Evolutionary conservation across 2,888 invertebrate species (phyloP).

Genomic region (Trissolcus japonicus): DNA sequence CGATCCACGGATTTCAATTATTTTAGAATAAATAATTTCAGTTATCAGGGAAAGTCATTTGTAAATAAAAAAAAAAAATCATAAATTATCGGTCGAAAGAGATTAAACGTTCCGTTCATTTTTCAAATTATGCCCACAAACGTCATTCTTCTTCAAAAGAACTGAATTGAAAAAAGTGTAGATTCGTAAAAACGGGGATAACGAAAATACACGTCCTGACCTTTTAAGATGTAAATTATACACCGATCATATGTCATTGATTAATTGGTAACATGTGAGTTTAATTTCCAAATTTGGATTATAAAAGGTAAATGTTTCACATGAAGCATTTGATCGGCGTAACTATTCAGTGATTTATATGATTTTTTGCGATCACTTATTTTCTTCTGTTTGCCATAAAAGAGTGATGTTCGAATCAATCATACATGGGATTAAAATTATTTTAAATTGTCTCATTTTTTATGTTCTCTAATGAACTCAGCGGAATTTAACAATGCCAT

Average conservation of each 20-base stretch:
- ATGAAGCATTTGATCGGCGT: conserved; percentile 15
- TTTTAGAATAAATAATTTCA: too few species aligned
- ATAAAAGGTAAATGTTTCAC: conserved; percentile 27
- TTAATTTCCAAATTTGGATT: conserved; percentile 24
- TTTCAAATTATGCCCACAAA: conserved; percentile 31
- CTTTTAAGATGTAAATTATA: conserved; percentile 47
- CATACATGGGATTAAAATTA: too few species aligned
- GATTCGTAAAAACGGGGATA: conserved; percentile 28
- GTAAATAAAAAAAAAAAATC: conserved; percentile 14
- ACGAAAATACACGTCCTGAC: conserved; percentile 24
- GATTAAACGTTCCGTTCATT: conserved; percentile 36
- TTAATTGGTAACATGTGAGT: conserved; percentile 50
- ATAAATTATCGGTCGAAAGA: conserved; percentile 37
- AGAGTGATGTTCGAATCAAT: not conserved
- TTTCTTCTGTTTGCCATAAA: conserved; percentile 2
- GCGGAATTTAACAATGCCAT: too few species aligned
- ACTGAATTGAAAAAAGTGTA: conserved; percentile 28
- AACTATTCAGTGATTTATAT: conserved; percentile 26
- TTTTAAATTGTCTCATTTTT: too few species aligned
- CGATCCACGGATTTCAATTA: too few species aligned
- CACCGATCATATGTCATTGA: conserved; percentile 47
- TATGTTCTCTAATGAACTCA: too few species aligned
- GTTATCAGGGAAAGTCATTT: not conserved
- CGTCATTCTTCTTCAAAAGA: conserved; percentile 19
- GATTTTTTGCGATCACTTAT: conserved; percentile 21